Evolutionary conservation across 2,113 vertebrate species (phyloP).

Genomic region (Ranitomeya variabilis): DNA sequence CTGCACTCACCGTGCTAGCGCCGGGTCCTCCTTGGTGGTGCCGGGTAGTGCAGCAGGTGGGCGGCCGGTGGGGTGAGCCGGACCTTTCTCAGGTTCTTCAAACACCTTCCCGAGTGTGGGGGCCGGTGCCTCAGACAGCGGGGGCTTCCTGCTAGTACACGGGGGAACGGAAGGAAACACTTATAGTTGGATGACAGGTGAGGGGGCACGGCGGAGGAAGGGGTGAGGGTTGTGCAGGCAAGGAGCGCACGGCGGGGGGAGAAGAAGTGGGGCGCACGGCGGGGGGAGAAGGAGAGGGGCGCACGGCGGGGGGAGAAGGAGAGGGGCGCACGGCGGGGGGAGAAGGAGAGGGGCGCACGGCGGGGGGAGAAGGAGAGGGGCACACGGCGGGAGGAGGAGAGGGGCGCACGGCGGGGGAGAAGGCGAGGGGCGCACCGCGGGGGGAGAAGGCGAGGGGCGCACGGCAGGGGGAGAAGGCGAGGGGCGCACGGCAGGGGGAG

Average conservation of each 20-base stretch:
- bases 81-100: conserved; percentile 81
- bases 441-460: too few species aligned
- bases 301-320: too few species aligned
- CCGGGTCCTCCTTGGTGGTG: conserved; percentile 74
- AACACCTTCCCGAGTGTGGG: conserved; percentile 73
- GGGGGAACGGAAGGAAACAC: conserved; percentile 63
- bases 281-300: too few species aligned
- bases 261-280: too few species aligned
- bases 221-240: not conserved
- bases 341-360: too few species aligned
- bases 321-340: too few species aligned
- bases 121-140: conserved; percentile 59
- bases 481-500: too few species aligned
- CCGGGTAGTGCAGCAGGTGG: conserved; percentile 68
- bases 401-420: too few species aligned
- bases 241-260: not conserved
- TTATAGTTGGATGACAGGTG: not conserved
- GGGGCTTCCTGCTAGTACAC: conserved; percentile 75
- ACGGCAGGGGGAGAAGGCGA: too few species aligned
- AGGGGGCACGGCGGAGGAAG: not conserved
- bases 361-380: too few species aligned
- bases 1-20: conserved; percentile 72
- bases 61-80: conserved; percentile 59
- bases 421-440: too few species aligned
- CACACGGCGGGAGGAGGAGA: too few species aligned